A percentile compares a stretch with the other conserved stretches of the same genome.
Conservation (phyloP, 2,113 vertebrate species). For the Odocoileus virginianus region DNA sequence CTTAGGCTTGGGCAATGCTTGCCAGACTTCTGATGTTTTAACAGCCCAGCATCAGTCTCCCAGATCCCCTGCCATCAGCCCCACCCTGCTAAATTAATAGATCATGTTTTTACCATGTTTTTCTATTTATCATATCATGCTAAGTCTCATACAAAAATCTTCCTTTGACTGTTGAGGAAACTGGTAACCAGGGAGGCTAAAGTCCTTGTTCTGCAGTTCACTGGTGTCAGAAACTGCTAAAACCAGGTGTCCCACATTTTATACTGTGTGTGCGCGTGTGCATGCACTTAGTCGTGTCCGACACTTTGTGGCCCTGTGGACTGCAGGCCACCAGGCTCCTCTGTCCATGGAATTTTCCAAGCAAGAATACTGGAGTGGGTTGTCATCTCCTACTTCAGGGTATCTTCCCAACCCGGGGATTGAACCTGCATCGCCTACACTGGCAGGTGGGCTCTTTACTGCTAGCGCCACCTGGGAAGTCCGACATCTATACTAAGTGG, state of each 20-base stretch:
- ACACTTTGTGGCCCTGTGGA: neutral
- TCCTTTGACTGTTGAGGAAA: constrained; percentile 30
- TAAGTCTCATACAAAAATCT: neutral
- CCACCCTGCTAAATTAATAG: neutral
- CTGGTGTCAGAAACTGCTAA: neutral
- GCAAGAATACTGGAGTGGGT: neutral
- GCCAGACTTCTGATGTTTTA: neutral
- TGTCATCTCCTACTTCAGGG: neutral
- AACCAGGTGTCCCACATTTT: neutral
- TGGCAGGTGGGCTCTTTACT: neutral
- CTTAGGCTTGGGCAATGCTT: neutral
- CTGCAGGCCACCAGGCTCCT: neutral
- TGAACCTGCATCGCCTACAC: neutral
- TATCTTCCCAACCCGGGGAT: neutral
- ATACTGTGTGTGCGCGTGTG: neutral
- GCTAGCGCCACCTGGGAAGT: neutral
- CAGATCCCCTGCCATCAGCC: neutral
- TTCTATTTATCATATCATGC: neutral
- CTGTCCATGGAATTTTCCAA: neutral
- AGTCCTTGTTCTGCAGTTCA: neutral
- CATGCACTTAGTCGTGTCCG: neutral
- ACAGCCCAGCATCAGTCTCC: neutral
- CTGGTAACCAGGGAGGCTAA: neutral
- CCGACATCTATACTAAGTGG: neutral
- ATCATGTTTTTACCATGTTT: neutral